phyloP scores from a whole-genome alignment of 2,888 invertebrate species.

The Apamea anceps region DNA sequence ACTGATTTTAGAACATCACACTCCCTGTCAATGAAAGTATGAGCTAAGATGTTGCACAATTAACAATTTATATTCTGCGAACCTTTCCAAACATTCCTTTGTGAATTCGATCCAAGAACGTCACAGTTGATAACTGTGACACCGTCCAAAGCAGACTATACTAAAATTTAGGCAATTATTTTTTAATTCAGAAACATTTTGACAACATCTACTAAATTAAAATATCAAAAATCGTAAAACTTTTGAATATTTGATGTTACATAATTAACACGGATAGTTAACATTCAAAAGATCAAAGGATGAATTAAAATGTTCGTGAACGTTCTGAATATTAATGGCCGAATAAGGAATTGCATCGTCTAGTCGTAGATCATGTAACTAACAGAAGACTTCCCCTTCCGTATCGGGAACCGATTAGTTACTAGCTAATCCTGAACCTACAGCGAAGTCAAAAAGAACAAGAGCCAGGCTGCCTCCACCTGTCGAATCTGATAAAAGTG shows the following conservation, averaged over 20 bases:
- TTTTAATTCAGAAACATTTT: conserved; percentile 33
- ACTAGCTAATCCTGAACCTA: conserved; percentile 88
- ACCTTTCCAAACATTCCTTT: not conserved
- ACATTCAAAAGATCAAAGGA: conserved; percentile 58
- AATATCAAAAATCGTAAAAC: conserved; percentile 47
- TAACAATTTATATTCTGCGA: not conserved
- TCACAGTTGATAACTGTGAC: not conserved
- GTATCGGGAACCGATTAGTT: conserved; percentile 87
- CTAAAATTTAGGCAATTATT: conserved; percentile 17
- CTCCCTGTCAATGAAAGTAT: not conserved
- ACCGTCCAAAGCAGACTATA: not conserved
- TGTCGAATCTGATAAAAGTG: conserved; percentile 90
- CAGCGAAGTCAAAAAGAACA: conserved; percentile 87
- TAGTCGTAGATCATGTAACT: conserved; percentile 71
- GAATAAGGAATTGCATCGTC: conserved; percentile 61
- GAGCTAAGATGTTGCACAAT: not conserved
- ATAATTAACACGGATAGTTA: conserved; percentile 53
- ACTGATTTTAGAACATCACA: not conserved
- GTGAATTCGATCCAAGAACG: not conserved
- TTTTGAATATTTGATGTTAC: conserved; percentile 50
- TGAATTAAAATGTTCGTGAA: conserved; percentile 57
- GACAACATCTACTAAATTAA: conserved; percentile 25
- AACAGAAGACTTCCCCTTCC: conserved; percentile 81
- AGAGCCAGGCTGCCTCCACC: conserved; percentile 83
- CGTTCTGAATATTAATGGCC: conserved; percentile 50